A percentile compares a stretch with the other conserved stretches of the same genome.
Evolutionary conservation across 2,113 vertebrate species (phyloP).

Genomic region (Albula goreensis): DNA sequence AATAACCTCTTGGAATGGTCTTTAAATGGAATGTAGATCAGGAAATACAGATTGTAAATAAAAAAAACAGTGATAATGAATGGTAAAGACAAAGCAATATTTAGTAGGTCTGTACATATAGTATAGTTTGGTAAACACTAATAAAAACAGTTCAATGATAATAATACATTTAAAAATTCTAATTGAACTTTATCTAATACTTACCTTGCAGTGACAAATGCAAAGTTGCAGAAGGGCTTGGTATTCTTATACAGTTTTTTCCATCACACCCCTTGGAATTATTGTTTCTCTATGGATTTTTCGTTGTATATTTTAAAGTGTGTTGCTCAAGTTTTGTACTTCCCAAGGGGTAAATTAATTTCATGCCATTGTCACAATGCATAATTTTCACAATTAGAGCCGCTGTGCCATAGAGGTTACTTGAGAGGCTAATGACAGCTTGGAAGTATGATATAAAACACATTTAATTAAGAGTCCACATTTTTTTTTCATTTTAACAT

Average conservation of each 20-base stretch:
- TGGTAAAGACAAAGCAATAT: too few relatives aligned
- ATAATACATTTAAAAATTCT: too few relatives aligned
- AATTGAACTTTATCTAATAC: not conserved
- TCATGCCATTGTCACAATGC: conserved; percentile 35
- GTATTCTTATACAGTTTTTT: conserved; percentile 16
- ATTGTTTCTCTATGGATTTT: conserved; percentile 10
- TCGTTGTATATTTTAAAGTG: not conserved
- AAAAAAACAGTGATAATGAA: too few relatives aligned
- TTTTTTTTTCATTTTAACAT: not conserved
- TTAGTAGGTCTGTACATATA: too few relatives aligned
- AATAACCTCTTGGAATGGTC: too few relatives aligned
- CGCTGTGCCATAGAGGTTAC: not conserved
- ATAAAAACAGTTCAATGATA: too few relatives aligned
- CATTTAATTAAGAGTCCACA: not conserved
- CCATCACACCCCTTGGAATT: not conserved
- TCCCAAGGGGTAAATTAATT: conserved; percentile 48
- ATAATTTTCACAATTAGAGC: conserved; percentile 34
- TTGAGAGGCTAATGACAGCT: not conserved
- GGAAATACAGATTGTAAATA: too few relatives aligned
- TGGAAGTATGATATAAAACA: not conserved
- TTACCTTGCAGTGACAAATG: not conserved
- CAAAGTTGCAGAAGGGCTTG: conserved; percentile 1
- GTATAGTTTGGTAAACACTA: too few relatives aligned
- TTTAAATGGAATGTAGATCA: too few relatives aligned
- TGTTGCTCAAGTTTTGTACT: conserved; percentile 20